Evolutionary conservation across 37 sponge, comb jelly and placozoan species (phyloP), one percentile per base, ranked within the genome.

Genomic region (Aphrocallistes beatrix): DNA sequence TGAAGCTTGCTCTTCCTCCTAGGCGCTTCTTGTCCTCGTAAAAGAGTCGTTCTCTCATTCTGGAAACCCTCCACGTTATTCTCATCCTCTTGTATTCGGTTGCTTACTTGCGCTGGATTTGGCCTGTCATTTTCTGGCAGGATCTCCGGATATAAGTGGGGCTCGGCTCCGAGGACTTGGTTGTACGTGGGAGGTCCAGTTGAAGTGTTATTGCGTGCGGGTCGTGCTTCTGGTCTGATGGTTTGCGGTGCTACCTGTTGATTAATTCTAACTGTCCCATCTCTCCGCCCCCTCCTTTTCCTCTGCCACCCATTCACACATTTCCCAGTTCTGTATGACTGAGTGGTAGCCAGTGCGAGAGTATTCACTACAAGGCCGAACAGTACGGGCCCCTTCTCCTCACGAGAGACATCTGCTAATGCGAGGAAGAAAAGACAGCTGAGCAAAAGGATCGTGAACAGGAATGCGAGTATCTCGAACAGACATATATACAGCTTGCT

Each of bases 351-450:
- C 51, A 86, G 51, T 1, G 23, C 32, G 38, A 85, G 38, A 81
- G 39, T 82, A 16, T 37, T 87, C 1, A 83, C 88, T 45, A 90
- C 87, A 21, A 94, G 82, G 0, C 95, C 92, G 69, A 90, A 90
- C 38, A 94, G 91, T 0, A 93, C 92, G 82, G 90, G 92, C 38
- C 86, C 92, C 85, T 94, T 94, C 51, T 86, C 91, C 28, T 32
- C 75, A 8, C 75, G 10, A 30, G 6, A 8, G 32, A 25, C 75
- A 21, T 51, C 85, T 19, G 91, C 86, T 0, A 90, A 83, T n/a
- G 91, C 86, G 51, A 91, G 92, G 86, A 85, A 94, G 3, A 84
- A 84, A 0, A 89, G 47, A 0, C 93, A 89, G 42, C 51, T 37
- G 25, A 84, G 39, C 36, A 90, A 85, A 40, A 92, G 34, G 23